phyloP scores from a whole-genome alignment of 1,140 invertebrate species.

The Nasonia longicornis region DNA sequence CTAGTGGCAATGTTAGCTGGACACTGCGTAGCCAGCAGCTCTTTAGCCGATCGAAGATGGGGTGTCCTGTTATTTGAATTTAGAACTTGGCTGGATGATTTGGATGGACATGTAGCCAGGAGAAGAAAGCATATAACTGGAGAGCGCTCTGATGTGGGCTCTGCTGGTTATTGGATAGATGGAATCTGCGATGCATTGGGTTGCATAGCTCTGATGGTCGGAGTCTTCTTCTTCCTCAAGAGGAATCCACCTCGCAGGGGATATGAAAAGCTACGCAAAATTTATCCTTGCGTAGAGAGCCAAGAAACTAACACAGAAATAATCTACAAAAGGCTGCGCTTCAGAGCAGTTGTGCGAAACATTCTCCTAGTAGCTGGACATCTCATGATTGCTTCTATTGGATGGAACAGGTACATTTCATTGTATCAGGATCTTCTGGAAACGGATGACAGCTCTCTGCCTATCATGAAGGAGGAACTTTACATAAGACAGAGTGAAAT shows the following conservation, averaged over 20 bases:
- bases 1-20: constrained; percentile 77
- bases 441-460: constrained; percentile 65
- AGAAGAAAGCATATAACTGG: constrained; percentile 77
- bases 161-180: constrained; percentile 79
- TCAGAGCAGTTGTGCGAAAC: constrained; percentile 74
- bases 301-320: constrained; percentile 37
- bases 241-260: constrained; percentile 77
- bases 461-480: constrained; percentile 70
- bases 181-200: constrained; percentile 82
- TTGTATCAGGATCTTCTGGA: constrained; percentile 82
- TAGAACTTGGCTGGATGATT: constrained; percentile 81
- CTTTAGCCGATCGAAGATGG: constrained; percentile 74
- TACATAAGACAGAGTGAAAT: constrained; percentile 57
- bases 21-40: constrained; percentile 78
- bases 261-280: constrained; percentile 73
- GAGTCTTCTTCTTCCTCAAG: constrained; percentile 75
- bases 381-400: constrained; percentile 77
- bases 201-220: constrained; percentile 76
- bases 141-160: constrained; percentile 79
- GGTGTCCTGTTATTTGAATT: constrained; percentile 82
- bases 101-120: constrained; percentile 84
- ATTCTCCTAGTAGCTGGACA: constrained; percentile 77
- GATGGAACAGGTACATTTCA: constrained; percentile 86
- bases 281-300: constrained; percentile 57
- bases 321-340: constrained; percentile 67